Evolutionary conservation across 2,888 invertebrate genomes (phyloP).

Genomic region (Melikaiella ostensackeni): DNA sequence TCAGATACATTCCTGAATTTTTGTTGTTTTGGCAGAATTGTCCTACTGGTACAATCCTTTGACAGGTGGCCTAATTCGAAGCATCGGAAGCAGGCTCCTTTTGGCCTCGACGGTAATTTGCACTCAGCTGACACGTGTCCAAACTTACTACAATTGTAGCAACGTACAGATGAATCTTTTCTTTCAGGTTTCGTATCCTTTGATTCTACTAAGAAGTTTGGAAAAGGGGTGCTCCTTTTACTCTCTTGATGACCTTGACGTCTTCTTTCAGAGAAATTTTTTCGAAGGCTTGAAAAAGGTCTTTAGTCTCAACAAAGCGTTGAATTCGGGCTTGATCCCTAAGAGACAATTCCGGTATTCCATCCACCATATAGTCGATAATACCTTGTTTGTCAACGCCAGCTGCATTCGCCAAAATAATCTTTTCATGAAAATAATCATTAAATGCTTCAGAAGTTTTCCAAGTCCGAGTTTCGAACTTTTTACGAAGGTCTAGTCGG

Average conservation of each 20-base stretch:
- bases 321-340: conserved; percentile 12
- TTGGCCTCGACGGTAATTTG: too few species aligned
- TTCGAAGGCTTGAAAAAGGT: neutral
- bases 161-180: neutral
- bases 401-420: conserved; percentile 18
- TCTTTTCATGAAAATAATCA: conserved; percentile 21
- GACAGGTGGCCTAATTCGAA: neutral
- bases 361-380: neutral
- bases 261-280: neutral
- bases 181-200: neutral
- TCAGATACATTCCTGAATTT: neutral
- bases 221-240: neutral
- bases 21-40: neutral
- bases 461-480: conserved; percentile 13
- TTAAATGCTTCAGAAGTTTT: conserved; percentile 25
- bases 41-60: neutral
- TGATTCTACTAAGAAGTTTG: neutral
- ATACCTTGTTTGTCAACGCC: neutral
- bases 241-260: neutral
- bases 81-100: too few species aligned
- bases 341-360: neutral
- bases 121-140: too few species aligned
- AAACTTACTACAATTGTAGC: neutral
- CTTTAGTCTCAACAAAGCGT: neutral
- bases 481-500: neutral